Conservation (phyloP, 2,113 vertebrate genomes). For the Trematomus loennbergii region DNA sequence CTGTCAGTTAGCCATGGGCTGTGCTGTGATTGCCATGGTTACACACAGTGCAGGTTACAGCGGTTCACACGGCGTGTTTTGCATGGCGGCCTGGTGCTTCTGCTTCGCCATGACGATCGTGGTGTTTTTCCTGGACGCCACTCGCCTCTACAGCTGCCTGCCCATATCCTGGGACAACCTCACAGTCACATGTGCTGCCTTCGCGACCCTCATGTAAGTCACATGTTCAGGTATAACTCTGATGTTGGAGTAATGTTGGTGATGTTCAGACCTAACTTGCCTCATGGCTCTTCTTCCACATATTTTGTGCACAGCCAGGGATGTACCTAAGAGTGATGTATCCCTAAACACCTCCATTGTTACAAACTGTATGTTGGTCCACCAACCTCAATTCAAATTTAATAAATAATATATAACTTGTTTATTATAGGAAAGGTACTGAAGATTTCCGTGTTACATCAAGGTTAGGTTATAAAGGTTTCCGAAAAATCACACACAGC, state of each 20-base stretch:
- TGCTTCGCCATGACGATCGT: slow-evolving; percentile 87
- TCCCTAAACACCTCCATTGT: too few species aligned
- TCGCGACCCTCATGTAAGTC: slow-evolving; percentile 88
- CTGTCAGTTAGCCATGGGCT: slow-evolving; percentile 89
- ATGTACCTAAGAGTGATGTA: not conserved
- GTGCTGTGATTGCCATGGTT: slow-evolving; percentile 91
- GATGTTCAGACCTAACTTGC: not conserved
- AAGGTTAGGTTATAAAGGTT: not conserved
- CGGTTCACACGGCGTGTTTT: slow-evolving; percentile 89
- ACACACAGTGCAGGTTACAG: slow-evolving; percentile 89
- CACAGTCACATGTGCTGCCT: slow-evolving; percentile 90
- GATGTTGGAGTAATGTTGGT: not conserved
- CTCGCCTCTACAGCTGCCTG: slow-evolving; percentile 88
- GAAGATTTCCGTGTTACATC: not conserved
- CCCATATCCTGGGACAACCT: slow-evolving; percentile 96
- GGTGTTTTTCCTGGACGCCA: slow-evolving; percentile 89
- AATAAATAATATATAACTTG: not conserved
- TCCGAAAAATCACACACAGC: not conserved
- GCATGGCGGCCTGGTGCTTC: slow-evolving; percentile 92
- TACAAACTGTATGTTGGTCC: not conserved
- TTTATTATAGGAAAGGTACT: not conserved
- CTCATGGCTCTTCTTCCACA: not conserved
- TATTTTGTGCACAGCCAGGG: not conserved
- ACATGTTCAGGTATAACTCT: not conserved
- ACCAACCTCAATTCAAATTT: too few species aligned